Base-by-base conservation (phyloP, 2,113 vertebrate species). In the Tinamus guttatus region DNA sequence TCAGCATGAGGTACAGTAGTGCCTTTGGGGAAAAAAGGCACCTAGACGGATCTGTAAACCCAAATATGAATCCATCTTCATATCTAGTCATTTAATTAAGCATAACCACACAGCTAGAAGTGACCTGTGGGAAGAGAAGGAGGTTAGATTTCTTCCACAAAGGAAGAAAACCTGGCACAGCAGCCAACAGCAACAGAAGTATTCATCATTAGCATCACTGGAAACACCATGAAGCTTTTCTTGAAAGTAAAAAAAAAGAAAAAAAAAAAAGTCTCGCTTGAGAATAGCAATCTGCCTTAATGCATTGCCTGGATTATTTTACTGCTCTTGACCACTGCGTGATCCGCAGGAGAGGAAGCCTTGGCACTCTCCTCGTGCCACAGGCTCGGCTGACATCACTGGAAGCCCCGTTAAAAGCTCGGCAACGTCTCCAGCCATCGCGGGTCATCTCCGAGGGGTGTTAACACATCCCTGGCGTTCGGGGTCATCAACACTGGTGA, bases 41-140 rank as follows among this genome's bases (percentile, higher is more conserved):
- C 56, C 87, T 81, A n/a, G 25, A 45, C 60, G 78, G 36, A 80
- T 68, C 51, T 82, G 63, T 83, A 95, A 93, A 84, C 80, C 40
- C 58, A 82, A 71, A 75, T 77, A 87, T 0, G 1, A 93, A 95
- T 59, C 77, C 67, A 68, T 87, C 67, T 81, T 21, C 5, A 0
- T 89, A 85, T 81, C 9, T 3, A 88, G 69, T 88, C 82, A 71
- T 63, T 94, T 94, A 93, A 95, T 83, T 94, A 94, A 87, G 69
- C 67, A 95, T 43, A 19, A 34, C 63, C 56, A 75, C 67, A 85
- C 34, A 36, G 77, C 69, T 90, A 32, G 49, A 92, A 95, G 32
- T 73, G 77, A 82, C 64, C 85, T 85, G 70, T 67, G 89, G 59
- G 47, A 70, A 93, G 76, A 84, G 52, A 71, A 11, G 43, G 56